Evolutionary conservation across 2,797 vertebrate species (phyloP), one percentile per base, ranked within the genome.

Genomic region (Sardinella longiceps): DNA sequence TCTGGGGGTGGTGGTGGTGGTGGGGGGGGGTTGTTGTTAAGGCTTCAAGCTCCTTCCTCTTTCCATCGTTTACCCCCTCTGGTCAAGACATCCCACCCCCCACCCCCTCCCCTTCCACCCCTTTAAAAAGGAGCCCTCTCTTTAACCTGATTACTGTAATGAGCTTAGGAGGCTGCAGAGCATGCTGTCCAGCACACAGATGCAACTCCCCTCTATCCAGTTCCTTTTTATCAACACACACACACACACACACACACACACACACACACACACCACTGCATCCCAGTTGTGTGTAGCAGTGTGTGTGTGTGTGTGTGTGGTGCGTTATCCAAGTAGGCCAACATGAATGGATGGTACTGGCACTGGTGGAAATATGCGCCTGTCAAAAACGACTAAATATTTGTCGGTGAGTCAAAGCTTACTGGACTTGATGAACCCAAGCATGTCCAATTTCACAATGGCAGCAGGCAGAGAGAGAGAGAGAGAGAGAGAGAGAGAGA

Each of bases 91-190:
- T 1, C 1, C 46, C 46, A 23, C 18, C 18, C 18, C 60, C 25
- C 23, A 56, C 23, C 23, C 23, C 23, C 58, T 20, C 51, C 53
- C 53, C 53, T 5, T 4, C 63, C 28, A 28, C 12, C 7, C 80
- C 9, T 15, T 45, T 25, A 14, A 81, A 45, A 60, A 81, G 87
- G 90, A 90, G 88, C 89, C 87, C 87, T 91, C 85, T 89, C 91
- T 91, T 92, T 93, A 95, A 94, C 93, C 92, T 92, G 92, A 94
- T 95, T 95, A 95, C 88, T 82, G 86, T 95, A 94, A 95, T 93
- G 92, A 94, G 92, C 92, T 93, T 91, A 92, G 90, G 91, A 88
- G 80, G 84, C 88, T 82, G 85, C 43, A 90, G 91, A 89, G 92
- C 90, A 89, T 88, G 89, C 89, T 89, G 86, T 90, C 91, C 84